Conservation (phyloP, 2,797 vertebrate genomes). For the Sebastes elongatus region DNA sequence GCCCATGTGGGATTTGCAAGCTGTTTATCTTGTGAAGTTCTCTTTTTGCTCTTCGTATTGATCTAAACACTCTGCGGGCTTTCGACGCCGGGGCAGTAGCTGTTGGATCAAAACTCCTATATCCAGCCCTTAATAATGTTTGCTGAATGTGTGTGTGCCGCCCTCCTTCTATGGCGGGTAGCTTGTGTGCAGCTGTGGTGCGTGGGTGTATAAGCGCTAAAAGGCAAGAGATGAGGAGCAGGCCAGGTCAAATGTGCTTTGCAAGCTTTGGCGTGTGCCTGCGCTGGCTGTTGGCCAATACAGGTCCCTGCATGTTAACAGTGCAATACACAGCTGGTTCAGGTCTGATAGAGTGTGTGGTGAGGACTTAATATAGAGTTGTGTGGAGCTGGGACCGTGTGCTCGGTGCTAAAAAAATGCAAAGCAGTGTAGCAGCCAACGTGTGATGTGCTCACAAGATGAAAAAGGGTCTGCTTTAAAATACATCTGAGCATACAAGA, state of each 20-base stretch:
- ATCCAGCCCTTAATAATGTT: constrained; percentile 36
- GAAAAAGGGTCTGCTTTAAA: background rate
- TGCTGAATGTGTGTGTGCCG: background rate
- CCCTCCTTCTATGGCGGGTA: background rate
- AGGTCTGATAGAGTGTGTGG: background rate
- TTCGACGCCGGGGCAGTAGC: constrained; percentile 4
- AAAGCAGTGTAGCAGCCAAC: background rate
- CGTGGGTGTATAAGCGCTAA: constrained; percentile 13
- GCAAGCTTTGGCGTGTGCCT: constrained; percentile 45
- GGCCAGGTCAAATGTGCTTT: constrained; percentile 30
- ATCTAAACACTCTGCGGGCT: constrained; percentile 27
- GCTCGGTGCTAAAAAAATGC: background rate
- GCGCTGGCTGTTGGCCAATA: constrained; percentile 21
- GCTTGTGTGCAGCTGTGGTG: constrained; percentile 5
- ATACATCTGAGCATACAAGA: background rate
- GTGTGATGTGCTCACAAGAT: background rate
- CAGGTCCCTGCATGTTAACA: constrained; percentile 51
- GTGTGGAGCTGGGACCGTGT: background rate
- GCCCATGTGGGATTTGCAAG: background rate
- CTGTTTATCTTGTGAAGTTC: constrained; percentile 7
- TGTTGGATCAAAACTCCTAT: constrained; percentile 29
- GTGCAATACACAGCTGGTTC: constrained; percentile 20
- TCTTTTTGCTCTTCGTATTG: constrained; percentile 23
- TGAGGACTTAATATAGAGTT: background rate
- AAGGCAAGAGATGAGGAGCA: constrained; percentile 25